phyloP scores from a whole-genome alignment of 30 jellyfish, hydroid and myxozoan species.

The Aurelia coerulea region DNA sequence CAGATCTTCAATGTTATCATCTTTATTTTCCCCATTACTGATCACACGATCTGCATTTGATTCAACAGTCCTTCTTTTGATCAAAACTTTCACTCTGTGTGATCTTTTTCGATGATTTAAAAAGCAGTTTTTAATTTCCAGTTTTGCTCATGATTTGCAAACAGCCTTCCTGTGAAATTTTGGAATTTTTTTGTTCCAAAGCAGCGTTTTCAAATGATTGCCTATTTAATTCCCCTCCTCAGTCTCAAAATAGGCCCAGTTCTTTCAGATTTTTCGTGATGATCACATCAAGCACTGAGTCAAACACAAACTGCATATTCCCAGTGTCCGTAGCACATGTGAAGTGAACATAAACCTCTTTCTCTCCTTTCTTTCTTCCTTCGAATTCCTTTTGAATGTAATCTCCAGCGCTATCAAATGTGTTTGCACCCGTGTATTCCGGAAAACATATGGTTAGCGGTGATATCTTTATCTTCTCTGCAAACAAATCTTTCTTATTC shows the following conservation, averaged over 20 bases:
- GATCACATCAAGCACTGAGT: slow-evolving; percentile 28
- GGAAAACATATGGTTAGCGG: slow-evolving; percentile 63
- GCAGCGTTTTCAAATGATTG: too few relatives aligned
- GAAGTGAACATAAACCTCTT: slow-evolving; percentile 38
- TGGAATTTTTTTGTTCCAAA: too few relatives aligned
- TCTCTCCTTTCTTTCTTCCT: slow-evolving; percentile 38
- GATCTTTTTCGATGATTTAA: too few relatives aligned
- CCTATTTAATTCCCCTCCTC: too few relatives aligned
- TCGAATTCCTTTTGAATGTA: slow-evolving; percentile 35
- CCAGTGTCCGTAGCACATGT: slow-evolving; percentile 75
- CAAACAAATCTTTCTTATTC: slow-evolving; percentile 68
- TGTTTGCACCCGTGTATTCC: slow-evolving; percentile 48
- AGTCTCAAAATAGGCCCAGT: slow-evolving; percentile 67
- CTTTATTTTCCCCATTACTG: too few relatives aligned
- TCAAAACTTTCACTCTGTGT: too few relatives aligned
- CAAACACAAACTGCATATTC: slow-evolving; percentile 41
- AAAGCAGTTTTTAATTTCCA: too few relatives aligned
- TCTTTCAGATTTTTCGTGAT: slow-evolving; percentile 86
- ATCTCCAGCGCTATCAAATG: slow-evolving; percentile 47
- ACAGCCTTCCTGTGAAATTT: too few relatives aligned
- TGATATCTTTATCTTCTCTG: slow-evolving; percentile 47
- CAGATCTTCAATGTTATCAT: too few relatives aligned
- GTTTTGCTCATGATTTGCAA: too few relatives aligned
- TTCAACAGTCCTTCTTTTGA: too few relatives aligned
- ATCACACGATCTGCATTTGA: too few relatives aligned